A percentile compares a stretch with the other conserved stretches of the same genome.
These are phyloP conservation scores for Chrysopa pallens DNA, from an alignment of 1,140 invertebrate genomes.

Conservation along the genomic window DNA sequence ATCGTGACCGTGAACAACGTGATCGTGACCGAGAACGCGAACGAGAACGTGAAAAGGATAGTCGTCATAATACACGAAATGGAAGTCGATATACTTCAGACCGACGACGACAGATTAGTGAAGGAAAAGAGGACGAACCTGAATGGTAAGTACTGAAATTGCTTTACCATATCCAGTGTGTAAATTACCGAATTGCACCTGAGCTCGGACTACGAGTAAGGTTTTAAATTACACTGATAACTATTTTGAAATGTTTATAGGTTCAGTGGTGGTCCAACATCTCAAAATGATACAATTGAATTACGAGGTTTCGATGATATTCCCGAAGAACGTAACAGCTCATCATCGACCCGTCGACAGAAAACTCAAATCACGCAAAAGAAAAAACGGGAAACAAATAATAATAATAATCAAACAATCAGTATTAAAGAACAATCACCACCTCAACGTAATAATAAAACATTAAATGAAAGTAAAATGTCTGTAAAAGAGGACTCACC, in stretches of 20 bases:
- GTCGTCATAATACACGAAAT: conserved; percentile 8
- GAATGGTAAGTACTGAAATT: conserved; percentile 40
- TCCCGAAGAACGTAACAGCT: conserved; percentile 27
- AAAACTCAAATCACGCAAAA: conserved; percentile 25
- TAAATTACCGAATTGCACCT: too few relatives aligned
- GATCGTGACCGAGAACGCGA: conserved; percentile 25
- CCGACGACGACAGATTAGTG: conserved; percentile 27
- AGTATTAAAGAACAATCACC: conserved; percentile 12
- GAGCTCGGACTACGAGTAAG: too few relatives aligned
- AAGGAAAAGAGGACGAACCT: conserved; percentile 37
- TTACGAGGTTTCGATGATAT: conserved; percentile 72
- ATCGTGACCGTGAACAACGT: conserved; percentile 25
- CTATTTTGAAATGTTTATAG: conserved; percentile 11
- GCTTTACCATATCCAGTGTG: too few relatives aligned
- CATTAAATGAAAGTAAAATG: conserved; percentile 14
- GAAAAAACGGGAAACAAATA: conserved; percentile 11
- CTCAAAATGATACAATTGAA: conserved; percentile 84
- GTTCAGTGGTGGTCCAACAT: conserved; percentile 76
- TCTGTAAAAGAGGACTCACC: conserved; percentile 9
- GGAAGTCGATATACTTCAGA: conserved; percentile 19
- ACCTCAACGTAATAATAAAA: conserved; percentile 24
- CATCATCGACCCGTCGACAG: conserved; percentile 12
- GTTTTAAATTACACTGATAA: too few relatives aligned
- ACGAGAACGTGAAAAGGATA: conserved; percentile 15
- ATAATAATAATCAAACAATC: conserved; percentile 15